phyloP scores from a whole-genome alignment of 2,888 invertebrate genomes.

The Ceramica pisi region DNA sequence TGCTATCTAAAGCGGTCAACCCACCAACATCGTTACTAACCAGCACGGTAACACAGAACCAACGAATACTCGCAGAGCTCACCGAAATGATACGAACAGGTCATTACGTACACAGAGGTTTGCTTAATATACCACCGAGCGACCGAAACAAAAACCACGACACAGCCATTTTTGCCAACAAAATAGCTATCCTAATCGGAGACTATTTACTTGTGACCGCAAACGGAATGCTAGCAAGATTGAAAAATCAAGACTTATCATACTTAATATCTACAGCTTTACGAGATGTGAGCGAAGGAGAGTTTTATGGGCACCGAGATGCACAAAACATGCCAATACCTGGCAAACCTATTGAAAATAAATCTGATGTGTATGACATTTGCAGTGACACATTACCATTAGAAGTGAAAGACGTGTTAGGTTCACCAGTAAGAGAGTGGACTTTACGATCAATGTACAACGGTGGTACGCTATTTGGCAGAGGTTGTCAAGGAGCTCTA shows the following conservation, averaged over 20 bases:
- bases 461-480: constrained; percentile 92
- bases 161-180: constrained; percentile 96
- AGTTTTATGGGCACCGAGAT: constrained; percentile 94
- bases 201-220: constrained; percentile 96
- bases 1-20: constrained; percentile 94
- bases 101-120: constrained; percentile 94
- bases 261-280: constrained; percentile 95
- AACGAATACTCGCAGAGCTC: constrained; percentile 91
- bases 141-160: constrained; percentile 90
- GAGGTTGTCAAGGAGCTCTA: constrained; percentile 95
- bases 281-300: constrained; percentile 95
- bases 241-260: constrained; percentile 93
- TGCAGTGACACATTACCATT: constrained; percentile 82
- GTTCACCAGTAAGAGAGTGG: constrained; percentile 93
- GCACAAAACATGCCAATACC: constrained; percentile 94
- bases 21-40: constrained; percentile 91
- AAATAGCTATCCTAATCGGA: constrained; percentile 96
- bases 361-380: constrained; percentile 76
- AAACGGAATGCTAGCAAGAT: constrained; percentile 94
- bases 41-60: constrained; percentile 90
- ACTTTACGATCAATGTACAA: constrained; percentile 93
- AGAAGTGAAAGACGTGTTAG: constrained; percentile 82
- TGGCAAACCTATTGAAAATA: constrained; percentile 87
- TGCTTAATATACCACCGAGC: constrained; percentile 85
- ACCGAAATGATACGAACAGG: constrained; percentile 97